phyloP scores from a whole-genome alignment of 2,113 vertebrate genomes.

The Erythrocebus patas region DNA sequence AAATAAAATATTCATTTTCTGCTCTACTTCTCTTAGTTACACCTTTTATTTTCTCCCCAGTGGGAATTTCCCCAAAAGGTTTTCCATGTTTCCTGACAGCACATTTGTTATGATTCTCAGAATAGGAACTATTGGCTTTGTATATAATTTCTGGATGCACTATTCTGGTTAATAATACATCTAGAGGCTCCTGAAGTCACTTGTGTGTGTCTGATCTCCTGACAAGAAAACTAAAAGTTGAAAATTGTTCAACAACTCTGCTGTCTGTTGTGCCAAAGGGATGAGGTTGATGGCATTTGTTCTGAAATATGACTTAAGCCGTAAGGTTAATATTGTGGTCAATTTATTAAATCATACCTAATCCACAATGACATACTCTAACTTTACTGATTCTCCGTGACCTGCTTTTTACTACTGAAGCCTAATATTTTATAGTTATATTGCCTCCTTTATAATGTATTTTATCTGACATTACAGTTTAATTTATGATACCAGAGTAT shows the following conservation, averaged over 20 bases:
- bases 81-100: not conserved
- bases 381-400: not conserved
- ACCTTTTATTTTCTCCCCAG: not conserved
- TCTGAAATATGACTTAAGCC: not conserved
- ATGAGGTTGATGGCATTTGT: not conserved
- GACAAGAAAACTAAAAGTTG: not conserved
- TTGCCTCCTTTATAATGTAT: not conserved
- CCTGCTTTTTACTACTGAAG: not conserved
- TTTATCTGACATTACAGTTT: not conserved
- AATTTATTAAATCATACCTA: not conserved
- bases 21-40: not conserved
- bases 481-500: not conserved
- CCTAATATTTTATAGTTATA: not conserved
- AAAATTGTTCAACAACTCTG: not conserved
- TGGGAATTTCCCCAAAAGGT: not conserved
- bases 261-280: not conserved
- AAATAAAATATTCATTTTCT: not conserved
- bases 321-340: not conserved
- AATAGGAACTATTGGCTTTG: not conserved
- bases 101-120: not conserved
- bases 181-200: not conserved
- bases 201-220: not conserved
- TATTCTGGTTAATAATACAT: not conserved
- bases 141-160: not conserved
- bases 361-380: not conserved